Evolutionary conservation across 2,113 vertebrate genomes (phyloP), one percentile per base, ranked within the genome.

Genomic region (Phasianus colchicus): DNA sequence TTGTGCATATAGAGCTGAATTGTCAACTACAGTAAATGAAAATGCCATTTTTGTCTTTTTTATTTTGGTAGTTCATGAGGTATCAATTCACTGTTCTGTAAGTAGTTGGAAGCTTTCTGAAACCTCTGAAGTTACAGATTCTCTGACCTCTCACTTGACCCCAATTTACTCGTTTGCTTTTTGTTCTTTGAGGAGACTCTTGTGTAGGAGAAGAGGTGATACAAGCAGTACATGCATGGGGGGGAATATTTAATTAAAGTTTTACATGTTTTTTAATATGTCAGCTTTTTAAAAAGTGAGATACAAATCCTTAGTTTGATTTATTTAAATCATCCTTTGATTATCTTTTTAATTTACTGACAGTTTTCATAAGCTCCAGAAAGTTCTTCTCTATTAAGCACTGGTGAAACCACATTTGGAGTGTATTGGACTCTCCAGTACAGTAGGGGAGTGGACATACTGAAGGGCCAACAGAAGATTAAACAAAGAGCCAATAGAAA

Each of bases 111-210:
- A 21, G 8, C 65, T 73, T 52, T 77, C 14, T 70, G 47, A 85
- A 65, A 38, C 9, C 7, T 40, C 18, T 71, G 42, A 93, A 75
- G 7, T 0, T 69, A 58, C 11, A 90, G 13, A 19, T 76, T 88
- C 52, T 66, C 19, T 93, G 48, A 36, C 22, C 1, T 47, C 4
- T 6, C 13, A 58, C 13, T 10, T 2, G 1, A 10, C 2, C 8
- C 30, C 8, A 2, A 57, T 10, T 25, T 1, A 5, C 1, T 0
- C 17, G n/a, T 11, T 34, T 25, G 8, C 11, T 29, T 73, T 85
- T 58, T 54, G n/a, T 84, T 10, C 18, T 78, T 83, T 38, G 14
- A 58, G 27, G 50, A 73, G 18, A 30, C 13, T 89, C 38, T 50
- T 77, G 18, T 11, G 6, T 36, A 52, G n/a, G 8, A 90, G 32